These are phyloP conservation scores for Toxonevra muliebris DNA, from an alignment of 2,888 invertebrate genomes.

Conservation along the genomic window DNA sequence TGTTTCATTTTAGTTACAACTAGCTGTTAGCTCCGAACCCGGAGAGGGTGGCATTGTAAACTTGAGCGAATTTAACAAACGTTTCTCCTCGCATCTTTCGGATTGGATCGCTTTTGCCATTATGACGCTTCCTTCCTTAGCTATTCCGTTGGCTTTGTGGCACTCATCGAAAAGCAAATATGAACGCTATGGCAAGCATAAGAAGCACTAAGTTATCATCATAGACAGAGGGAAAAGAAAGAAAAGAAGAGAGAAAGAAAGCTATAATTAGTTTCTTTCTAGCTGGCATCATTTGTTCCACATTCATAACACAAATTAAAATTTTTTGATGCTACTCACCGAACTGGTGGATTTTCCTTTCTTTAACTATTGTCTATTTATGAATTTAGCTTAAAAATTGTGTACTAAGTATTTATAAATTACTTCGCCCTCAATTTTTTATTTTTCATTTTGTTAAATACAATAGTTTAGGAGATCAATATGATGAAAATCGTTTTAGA, in stretches of 20 bases:
- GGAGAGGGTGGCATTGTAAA: slow-evolving; percentile 96
- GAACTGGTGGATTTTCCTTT: too few species aligned
- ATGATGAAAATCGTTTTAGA: slow-evolving; percentile 56
- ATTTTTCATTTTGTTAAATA: too few species aligned
- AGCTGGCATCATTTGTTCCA: too few species aligned
- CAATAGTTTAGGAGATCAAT: neutral
- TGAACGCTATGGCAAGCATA: slow-evolving; percentile 79
- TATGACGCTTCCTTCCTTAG: slow-evolving; percentile 94
- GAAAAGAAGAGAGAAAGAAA: too few species aligned
- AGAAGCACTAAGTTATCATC: slow-evolving; percentile 68
- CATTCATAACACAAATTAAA: too few species aligned
- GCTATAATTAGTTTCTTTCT: too few species aligned
- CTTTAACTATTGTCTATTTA: too few species aligned
- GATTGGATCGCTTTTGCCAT: slow-evolving; percentile 98
- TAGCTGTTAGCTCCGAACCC: slow-evolving; percentile 84
- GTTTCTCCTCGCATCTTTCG: slow-evolving; percentile 95
- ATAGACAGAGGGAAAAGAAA: too few species aligned
- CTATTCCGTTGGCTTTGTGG: slow-evolving; percentile 94
- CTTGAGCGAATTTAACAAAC: slow-evolving; percentile 92
- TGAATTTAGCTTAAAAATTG: too few species aligned
- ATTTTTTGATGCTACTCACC: too few species aligned
- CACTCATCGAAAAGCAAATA: slow-evolving; percentile 95
- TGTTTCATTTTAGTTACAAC: slow-evolving; percentile 71
- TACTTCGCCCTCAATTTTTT: too few species aligned
- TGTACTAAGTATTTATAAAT: too few species aligned